Base-by-base conservation (phyloP, 2,888 invertebrate genomes). In the Andrena fulva region DNA sequence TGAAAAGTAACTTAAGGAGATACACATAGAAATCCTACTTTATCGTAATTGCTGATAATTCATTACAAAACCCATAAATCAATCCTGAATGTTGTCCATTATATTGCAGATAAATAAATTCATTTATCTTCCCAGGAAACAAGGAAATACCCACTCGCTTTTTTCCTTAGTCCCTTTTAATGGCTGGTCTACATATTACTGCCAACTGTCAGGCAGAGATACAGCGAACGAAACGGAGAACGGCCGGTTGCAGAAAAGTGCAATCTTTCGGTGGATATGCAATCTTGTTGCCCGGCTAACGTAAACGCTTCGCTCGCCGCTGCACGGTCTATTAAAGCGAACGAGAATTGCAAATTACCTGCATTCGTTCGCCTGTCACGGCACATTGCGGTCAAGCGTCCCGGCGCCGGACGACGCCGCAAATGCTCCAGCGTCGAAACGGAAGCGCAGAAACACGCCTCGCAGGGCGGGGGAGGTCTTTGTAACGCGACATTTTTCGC, bases 351-450 rank as follows among this genome's bases (percentile, higher is more conserved):
- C 84, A 87, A 87, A 87, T 87, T 80, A 78, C 67, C 66, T 63
- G 84, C 87, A 78, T 87, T 87, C 84, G 89, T 90, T 83, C 89
- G 88, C 89, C 85, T 84, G 90, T 86, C 87, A 81, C 85, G 87
- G 85, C 76, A 82, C 87, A 85, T 91, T 89, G 91, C 90, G 90
- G 90, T 90, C 90, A 86, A 90, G 91, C 91, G 88, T 90, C 90
- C 84, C 89, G 91, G 90, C 91, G 91, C 90, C 91, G 88, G 88
- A 88, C 89, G 86, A 74, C 87, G 85, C 75, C 72, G 27, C 75
- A 68, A 64, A 78, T 42, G 76, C 76, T 56, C 35, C 54, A 52
- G 73, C 82, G 83, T 77, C 80, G 59, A 74, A 42, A 64, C 81
- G 71, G 62, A 67, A 56, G 54, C 75, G 71, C 66, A 73, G 62